Evolutionary conservation across 2,888 invertebrate species (phyloP), one percentile per base, ranked within the genome.

Genomic region (Seira ritae): DNA sequence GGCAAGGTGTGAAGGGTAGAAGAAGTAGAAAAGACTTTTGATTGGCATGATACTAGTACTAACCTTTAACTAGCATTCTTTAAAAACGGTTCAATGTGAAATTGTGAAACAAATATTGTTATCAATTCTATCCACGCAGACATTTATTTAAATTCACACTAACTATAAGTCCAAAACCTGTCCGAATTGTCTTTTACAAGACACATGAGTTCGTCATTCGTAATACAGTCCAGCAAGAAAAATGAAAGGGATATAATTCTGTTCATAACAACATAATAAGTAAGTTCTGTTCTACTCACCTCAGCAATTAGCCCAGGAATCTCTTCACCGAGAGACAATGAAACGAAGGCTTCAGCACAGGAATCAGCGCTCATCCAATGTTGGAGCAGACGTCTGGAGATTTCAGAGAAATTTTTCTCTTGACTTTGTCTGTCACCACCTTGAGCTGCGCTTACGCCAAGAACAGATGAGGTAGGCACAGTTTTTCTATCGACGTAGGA

Each of bases 301-400:
- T 88, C 85, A 17, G 87, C 81, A 66, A 84, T 77, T 37, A 77
- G 37, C 1, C 78, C 81, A 31, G 85, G 84, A 71, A 81, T 69
- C 69, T 86, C 86, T 69, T 86, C 85, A 1, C 85, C 83, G 67
- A 88, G 72, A 4, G 84, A 86, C 19, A 85, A 83, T 20, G 84
- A 84, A 12, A 85, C 86, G 15, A 88, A 84, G 1, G 86, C 85
- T 79, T 88, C 86, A 12, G 88, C 82, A 69, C 85, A 86, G 17
- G 78, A 85, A 46, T 85, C 83, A 8, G 84, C 79, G 37, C 71
- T 84, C 82, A 88, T 86, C 88, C 88, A 88, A 69, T 80, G 79
- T 10, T 86, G 85, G 31, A 31, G 31, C 1, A 88, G 67, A 17
- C 77, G 72, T 66, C 86, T 85, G 10, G 85, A 79, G 55, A 84